These are phyloP conservation scores for Hassar affinis DNA, from an alignment of 2,113 vertebrate genomes.

Conservation along the genomic window DNA sequence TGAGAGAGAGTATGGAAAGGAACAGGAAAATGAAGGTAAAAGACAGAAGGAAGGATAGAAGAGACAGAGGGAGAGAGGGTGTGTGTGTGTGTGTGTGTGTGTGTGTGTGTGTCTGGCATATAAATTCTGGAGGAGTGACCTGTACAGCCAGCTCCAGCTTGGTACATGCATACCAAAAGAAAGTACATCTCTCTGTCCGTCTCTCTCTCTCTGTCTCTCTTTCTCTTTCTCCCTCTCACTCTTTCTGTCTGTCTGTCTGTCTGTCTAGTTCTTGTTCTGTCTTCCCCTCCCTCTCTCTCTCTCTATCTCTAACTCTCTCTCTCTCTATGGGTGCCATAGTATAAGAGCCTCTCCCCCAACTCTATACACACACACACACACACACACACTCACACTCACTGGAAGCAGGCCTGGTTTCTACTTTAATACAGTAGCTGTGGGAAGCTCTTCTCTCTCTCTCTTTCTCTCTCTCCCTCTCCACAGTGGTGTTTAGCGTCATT, in stretches of 20 bases:
- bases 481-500: constrained; percentile 44
- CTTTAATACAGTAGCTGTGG: background rate
- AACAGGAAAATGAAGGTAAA: constrained; percentile 7
- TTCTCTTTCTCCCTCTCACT: background rate
- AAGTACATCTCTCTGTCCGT: constrained; percentile 35
- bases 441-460: background rate
- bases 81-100: too few relatives aligned
- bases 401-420: background rate
- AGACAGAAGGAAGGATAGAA: background rate
- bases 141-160: constrained; percentile 45
- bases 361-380: background rate
- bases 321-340: background rate
- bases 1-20: constrained; percentile 4
- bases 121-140: constrained; percentile 46
- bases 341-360: background rate
- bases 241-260: background rate
- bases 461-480: constrained; percentile 19
- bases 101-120: constrained; percentile 25
- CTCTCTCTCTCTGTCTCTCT: background rate
- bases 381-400: background rate
- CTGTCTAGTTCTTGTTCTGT: background rate
- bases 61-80: too few relatives aligned
- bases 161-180: constrained; percentile 49
- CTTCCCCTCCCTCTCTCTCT: background rate
- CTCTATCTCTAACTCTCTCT: background rate